Conservation (phyloP, 1,140 invertebrate genomes). For the Drosophila athabasca region DNA sequence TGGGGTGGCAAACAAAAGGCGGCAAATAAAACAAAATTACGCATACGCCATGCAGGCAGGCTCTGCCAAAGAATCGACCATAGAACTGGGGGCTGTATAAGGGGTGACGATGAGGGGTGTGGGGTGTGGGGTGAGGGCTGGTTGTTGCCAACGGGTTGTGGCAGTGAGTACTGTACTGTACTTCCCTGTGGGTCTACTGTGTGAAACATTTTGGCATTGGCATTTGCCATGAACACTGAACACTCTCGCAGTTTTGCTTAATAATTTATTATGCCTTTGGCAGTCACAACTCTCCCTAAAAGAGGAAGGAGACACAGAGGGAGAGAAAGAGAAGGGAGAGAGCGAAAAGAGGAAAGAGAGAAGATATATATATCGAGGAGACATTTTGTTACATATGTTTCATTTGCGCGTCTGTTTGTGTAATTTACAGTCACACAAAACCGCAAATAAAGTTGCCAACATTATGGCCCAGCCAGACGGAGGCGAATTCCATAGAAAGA, state of each 20-base stretch:
- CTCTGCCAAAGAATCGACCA: constrained; percentile 16
- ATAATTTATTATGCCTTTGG: constrained; percentile 79
- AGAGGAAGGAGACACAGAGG: neutral
- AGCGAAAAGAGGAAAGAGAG: constrained; percentile 18
- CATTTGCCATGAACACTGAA: constrained; percentile 66
- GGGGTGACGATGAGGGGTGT: no score
- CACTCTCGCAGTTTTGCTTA: constrained; percentile 74
- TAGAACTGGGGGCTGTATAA: neutral
- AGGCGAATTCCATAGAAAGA: neutral
- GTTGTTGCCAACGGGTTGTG: no score
- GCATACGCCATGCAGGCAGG: constrained; percentile 64
- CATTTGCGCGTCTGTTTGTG: constrained; percentile 76
- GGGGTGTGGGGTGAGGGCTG: no score
- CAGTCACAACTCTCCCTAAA: constrained; percentile 54
- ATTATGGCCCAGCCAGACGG: constrained; percentile 47
- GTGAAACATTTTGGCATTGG: constrained; percentile 74
- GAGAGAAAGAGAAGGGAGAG: neutral
- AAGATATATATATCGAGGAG: constrained; percentile 38
- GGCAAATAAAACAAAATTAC: constrained; percentile 65
- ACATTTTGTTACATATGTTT: constrained; percentile 74
- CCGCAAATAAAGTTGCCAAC: constrained; percentile 79
- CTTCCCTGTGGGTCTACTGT: constrained; percentile 52
- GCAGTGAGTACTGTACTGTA: constrained; percentile 10
- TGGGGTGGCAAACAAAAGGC: constrained; percentile 27
- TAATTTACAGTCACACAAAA: constrained; percentile 80